A percentile compares a stretch with the other conserved stretches of the same genome.
These are phyloP conservation scores for Amphipyra tragopoginis DNA, from an alignment of 2,888 invertebrate genomes.

Conservation along the genomic window DNA sequence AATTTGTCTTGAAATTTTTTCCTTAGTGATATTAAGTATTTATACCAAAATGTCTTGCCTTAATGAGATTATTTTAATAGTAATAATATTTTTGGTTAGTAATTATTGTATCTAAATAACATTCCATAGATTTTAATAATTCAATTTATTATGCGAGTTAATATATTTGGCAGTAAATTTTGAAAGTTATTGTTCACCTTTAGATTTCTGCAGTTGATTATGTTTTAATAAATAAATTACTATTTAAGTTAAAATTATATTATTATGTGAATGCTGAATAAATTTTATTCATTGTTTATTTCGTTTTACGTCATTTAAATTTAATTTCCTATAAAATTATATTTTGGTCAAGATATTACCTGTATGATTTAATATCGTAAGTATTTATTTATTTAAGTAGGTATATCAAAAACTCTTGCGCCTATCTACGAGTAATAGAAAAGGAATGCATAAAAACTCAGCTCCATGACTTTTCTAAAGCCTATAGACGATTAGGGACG, in stretches of 20 bases:
- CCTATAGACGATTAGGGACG: too few species aligned
- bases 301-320: slow-evolving; percentile 29
- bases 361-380: too few species aligned
- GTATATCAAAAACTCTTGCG: too few species aligned
- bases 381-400: too few species aligned
- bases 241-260: slow-evolving; percentile 25
- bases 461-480: too few species aligned
- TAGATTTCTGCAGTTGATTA: slow-evolving; percentile 19
- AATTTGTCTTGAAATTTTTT: slow-evolving; percentile 29
- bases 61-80: slow-evolving; percentile 53
- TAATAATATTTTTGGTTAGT: slow-evolving; percentile 32
- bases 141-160: slow-evolving; percentile 25
- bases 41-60: slow-evolving; percentile 64
- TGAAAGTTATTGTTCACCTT: neutral
- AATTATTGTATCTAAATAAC: slow-evolving; percentile 29
- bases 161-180: slow-evolving; percentile 7
- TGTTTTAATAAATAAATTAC: slow-evolving; percentile 29
- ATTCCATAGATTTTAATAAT: slow-evolving; percentile 45
- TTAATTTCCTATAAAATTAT: neutral
- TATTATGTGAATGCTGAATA: slow-evolving; percentile 61
- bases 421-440: too few species aligned
- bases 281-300: slow-evolving; percentile 68
- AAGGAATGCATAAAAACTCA: too few species aligned
- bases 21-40: slow-evolving; percentile 55
- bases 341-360: too few species aligned